Evolutionary conservation across 1,140 invertebrate genomes (phyloP), one percentile per base, ranked within the genome.

Genomic region (Tetranychus cinnabarinus): DNA sequence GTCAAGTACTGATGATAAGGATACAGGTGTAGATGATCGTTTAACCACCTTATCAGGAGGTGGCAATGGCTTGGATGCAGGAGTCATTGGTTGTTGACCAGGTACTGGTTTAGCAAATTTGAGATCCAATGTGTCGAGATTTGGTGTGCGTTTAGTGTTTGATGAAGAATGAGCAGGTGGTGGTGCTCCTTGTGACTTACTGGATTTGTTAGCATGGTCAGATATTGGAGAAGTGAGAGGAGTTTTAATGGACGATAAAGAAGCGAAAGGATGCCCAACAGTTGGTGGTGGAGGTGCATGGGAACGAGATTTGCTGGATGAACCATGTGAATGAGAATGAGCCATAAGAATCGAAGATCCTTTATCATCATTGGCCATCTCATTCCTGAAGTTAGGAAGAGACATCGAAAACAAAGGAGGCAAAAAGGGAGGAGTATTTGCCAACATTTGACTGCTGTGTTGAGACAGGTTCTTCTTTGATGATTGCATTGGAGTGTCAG

Each of bases 141-240:
- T 59, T 31, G 60, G 56, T 8, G 59, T 37, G n/a, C 61, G 57
- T 23, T 63, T 50, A 23, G 63, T 58, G 37, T 66, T 61, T 1
- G 66, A 67, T 55, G 62, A 66, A 35, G 67, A 66, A 52, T 68
- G 67, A 42, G 66, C 66, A 1, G 67, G 64, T 31, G 67, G 67
- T 50, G 67, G 67, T 23, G 59, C 64, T 42, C 39, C 39, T 10
- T 6, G 10, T 6, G 39, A 42, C 10, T 42, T 42, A 10, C 39
- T 42, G 5, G 39, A 42, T 42, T 42, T 42, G 10, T 42, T 42
- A 6, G 39, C 5, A 42, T 6, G 39, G 10, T 42, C 39, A 10
- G 39, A 42, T 6, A 42, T 42, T 5, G 39, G 39, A 6, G 39
- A 10, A 6, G 39, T 10, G 10, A 42, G 39, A 42, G 39, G 39